Evolutionary conservation across 2,888 invertebrate species (phyloP), one percentile per base, ranked within the genome.

Genomic region (Catocala sponsa): DNA sequence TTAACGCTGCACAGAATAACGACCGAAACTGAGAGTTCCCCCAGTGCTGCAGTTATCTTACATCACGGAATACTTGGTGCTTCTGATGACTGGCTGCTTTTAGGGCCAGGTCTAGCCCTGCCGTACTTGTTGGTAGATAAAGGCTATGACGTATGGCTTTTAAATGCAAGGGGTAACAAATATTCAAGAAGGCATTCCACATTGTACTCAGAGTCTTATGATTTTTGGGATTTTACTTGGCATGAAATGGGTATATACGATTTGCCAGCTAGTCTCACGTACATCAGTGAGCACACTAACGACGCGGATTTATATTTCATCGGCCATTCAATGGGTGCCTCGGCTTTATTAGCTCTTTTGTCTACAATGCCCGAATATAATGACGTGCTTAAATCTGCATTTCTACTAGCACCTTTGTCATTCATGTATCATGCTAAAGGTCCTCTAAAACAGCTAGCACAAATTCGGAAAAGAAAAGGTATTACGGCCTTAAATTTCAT

Each of bases 121-220:
- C 84, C 88, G 0, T 88, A 84, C 65, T 61, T 85, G 41, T 54
- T 97, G 89, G 85, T 92, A 87, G 87, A 96, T 55, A 84, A 85
- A 5, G 92, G 94, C 7, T 95, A 90, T 67, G 95, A 95, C 66
- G 94, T 95, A 0, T 97, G 91, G 97, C 93, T 88, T 88, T 84
- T 92, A 9, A 95, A 95, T 59, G 83, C 83, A 6, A 81, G 87
- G 64, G 86, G 88, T 13, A 90, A 85, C 55, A 81, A 74, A 69
- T 89, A 87, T 63, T 86, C 87, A 13, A 84, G 59, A 60, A 58
- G 58, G 5, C 83, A 85, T 60, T 48, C 64, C 0, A 72, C 25
- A 2, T 75, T 61, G 52, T 59, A 44, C 5, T n/a, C 63, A 0
- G 63, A 78, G 6, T 63, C 72, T 0, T 7, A 58, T 7, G 74